These are phyloP conservation scores for Ectropis crepuscularia DNA, from an alignment of 2,888 invertebrate genomes.

Conservation along the genomic window DNA sequence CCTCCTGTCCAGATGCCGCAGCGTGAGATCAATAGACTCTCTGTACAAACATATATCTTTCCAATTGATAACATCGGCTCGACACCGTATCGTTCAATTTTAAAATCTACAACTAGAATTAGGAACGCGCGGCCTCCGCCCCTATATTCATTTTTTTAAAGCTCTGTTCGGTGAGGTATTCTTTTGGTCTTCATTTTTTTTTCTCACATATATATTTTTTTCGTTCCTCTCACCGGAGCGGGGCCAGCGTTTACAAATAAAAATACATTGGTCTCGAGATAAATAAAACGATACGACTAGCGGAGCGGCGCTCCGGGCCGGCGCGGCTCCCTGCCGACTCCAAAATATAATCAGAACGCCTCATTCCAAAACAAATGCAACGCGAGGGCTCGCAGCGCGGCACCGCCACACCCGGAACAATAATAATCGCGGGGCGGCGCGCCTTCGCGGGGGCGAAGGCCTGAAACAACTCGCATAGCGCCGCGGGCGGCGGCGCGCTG, in stretches of 20 bases:
- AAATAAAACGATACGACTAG: slow-evolving; percentile 79
- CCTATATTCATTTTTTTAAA: slow-evolving; percentile 63
- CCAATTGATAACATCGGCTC: slow-evolving; percentile 75
- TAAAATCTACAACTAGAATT: slow-evolving; percentile 77
- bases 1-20: slow-evolving; percentile 69
- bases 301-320: slow-evolving; percentile 59
- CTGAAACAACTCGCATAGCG: slow-evolving; percentile 37
- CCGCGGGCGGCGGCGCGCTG: slow-evolving; percentile 41
- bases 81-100: slow-evolving; percentile 76
- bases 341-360: slow-evolving; percentile 65
- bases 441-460: slow-evolving; percentile 41
- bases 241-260: slow-evolving; percentile 47
- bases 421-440: slow-evolving; percentile 44
- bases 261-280: slow-evolving; percentile 80
- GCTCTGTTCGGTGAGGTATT: slow-evolving; percentile 62
- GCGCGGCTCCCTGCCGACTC: slow-evolving; percentile 54
- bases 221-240: slow-evolving; percentile 38
- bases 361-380: slow-evolving; percentile 71
- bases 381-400: slow-evolving; percentile 46
- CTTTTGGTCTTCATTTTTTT: slow-evolving; percentile 11
- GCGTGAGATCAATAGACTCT: slow-evolving; percentile 80
- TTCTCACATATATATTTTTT: slow-evolving; percentile 10
- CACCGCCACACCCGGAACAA: slow-evolving; percentile 41
- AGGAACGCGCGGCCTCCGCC: slow-evolving; percentile 55
- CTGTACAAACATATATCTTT: slow-evolving; percentile 81